Evolutionary conservation across 2,113 vertebrate species (phyloP).

Genomic region (Gymnarchus niloticus): DNA sequence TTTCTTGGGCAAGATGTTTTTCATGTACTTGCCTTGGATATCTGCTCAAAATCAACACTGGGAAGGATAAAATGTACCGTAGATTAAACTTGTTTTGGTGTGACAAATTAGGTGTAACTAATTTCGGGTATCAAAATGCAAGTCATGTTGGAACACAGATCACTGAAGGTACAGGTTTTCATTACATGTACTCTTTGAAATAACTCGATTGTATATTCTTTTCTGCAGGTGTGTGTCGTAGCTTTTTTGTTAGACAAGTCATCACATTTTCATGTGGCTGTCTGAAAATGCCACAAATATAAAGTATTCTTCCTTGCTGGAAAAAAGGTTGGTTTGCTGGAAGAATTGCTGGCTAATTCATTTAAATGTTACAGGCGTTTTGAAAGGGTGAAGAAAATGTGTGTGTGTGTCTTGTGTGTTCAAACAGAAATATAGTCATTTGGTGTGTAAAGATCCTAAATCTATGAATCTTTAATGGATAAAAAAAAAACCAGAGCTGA

Average conservation of each 20-base stretch:
- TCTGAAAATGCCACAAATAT: slow-evolving; percentile 1
- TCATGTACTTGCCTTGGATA: not conserved
- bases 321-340: slow-evolving; percentile 51
- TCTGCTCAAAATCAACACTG: no score
- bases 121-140: not conserved
- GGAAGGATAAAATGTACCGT: no score
- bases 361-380: slow-evolving; percentile 54
- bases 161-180: not conserved
- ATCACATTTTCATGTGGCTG: not conserved
- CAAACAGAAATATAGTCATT: not conserved
- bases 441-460: not conserved
- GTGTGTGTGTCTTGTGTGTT: slow-evolving; percentile 25
- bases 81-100: slow-evolving; percentile 36
- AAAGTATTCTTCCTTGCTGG: slow-evolving; percentile 40
- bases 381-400: slow-evolving; percentile 43
- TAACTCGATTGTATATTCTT: not conserved
- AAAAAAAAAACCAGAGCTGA: not conserved
- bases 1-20: not conserved
- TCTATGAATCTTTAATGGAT: not conserved
- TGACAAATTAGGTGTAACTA: not conserved
- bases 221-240: not conserved
- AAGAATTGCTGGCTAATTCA: slow-evolving; percentile 57
- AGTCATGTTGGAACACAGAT: not conserved
- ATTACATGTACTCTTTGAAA: not conserved
- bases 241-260: not conserved